Conservation (phyloP, 2,113 vertebrate species). For the Apaloderma vittatum region DNA sequence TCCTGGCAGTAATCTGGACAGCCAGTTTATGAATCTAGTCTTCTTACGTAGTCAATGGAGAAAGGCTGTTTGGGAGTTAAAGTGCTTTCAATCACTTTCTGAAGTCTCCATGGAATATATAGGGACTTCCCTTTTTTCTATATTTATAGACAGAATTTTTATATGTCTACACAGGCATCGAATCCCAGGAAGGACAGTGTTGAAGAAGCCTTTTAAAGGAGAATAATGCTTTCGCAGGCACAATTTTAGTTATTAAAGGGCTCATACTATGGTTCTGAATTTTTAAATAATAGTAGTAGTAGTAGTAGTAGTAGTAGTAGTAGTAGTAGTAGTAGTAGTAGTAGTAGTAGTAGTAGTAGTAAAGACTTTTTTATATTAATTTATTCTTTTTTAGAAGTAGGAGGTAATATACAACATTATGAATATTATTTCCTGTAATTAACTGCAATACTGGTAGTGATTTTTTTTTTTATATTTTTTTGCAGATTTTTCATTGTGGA, state of each 20-base stretch:
- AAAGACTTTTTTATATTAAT: not conserved
- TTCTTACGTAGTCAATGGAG: not conserved
- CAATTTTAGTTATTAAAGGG: not conserved
- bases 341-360: no score
- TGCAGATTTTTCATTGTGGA: not conserved
- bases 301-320: no score
- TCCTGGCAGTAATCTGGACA: not conserved
- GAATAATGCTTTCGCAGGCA: not conserved
- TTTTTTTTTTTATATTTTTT: no score
- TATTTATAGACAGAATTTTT: not conserved
- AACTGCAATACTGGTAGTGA: not conserved
- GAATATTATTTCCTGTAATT: not conserved
- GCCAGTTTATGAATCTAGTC: not conserved
- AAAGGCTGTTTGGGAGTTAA: not conserved
- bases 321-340: no score
- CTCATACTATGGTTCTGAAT: fast-evolving
- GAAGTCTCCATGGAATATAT: not conserved
- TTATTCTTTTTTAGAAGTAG: not conserved
- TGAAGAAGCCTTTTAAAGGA: not conserved
- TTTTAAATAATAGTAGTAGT: not conserved
- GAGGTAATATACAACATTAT: not conserved
- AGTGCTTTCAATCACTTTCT: not conserved
- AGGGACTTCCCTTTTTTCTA: not conserved
- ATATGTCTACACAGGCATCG: not conserved
- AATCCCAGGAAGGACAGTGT: not conserved